These are phyloP conservation scores for Furcifer pardalis DNA, from an alignment of 2,797 vertebrate genomes.

Conservation along the genomic window DNA sequence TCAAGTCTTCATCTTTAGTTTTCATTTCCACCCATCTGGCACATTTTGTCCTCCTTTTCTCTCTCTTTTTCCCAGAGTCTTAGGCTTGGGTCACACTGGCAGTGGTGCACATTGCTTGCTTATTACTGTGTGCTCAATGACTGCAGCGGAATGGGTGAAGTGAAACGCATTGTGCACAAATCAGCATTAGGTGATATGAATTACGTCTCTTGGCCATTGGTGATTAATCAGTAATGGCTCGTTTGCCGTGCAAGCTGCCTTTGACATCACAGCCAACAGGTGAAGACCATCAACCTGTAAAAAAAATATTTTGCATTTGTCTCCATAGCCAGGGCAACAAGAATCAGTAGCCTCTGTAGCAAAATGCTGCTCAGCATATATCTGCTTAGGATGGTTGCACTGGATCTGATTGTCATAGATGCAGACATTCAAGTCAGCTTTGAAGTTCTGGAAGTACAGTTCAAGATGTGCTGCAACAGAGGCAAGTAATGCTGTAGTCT, in stretches of 20 bases:
- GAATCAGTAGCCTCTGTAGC: not conserved
- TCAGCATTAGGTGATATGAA: slow-evolving; percentile 15
- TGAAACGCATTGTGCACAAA: slow-evolving; percentile 1
- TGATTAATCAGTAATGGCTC: slow-evolving; percentile 12
- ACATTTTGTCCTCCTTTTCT: slow-evolving; percentile 26
- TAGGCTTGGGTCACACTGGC: slow-evolving; percentile 3
- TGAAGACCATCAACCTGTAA: not conserved
- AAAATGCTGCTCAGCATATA: not conserved
- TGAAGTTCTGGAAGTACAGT: not conserved
- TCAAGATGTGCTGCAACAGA: not conserved
- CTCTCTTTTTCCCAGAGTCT: slow-evolving; percentile 7
- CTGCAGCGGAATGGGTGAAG: slow-evolving; percentile 1
- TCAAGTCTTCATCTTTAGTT: slow-evolving; percentile 35
- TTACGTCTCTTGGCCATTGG: not conserved
- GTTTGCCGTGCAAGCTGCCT: not conserved
- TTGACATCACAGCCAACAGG: slow-evolving; percentile 2
- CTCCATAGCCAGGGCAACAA: not conserved
- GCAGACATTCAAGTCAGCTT: not conserved
- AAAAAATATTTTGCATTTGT: not conserved
- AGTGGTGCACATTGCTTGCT: not conserved
- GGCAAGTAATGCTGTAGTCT: not conserved
- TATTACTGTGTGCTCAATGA: not conserved
- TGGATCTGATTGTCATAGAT: not conserved
- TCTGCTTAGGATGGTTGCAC: not conserved
- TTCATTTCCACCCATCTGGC: slow-evolving; percentile 36